Conservation (phyloP, 2,888 invertebrate genomes). For the Esperia sulphurella region DNA sequence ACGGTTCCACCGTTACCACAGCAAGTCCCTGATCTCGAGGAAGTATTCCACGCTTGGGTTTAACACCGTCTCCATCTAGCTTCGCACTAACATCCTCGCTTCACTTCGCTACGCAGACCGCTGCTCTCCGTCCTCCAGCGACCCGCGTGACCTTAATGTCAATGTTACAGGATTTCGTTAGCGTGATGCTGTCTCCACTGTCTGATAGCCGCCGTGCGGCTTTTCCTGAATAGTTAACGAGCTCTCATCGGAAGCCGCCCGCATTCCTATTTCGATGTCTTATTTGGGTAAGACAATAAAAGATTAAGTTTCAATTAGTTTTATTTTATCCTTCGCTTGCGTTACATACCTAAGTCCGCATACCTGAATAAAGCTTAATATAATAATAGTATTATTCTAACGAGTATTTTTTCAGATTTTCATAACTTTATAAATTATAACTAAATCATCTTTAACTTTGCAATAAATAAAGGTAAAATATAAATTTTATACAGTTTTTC, state of each 20-base stretch:
- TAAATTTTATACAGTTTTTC: no score
- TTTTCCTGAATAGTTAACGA: slow-evolving; percentile 25
- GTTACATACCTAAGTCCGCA: slow-evolving; percentile 12
- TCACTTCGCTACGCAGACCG: slow-evolving; percentile 63
- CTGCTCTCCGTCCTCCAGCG: slow-evolving; percentile 37
- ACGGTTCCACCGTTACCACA: slow-evolving; percentile 86
- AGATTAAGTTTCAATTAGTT: slow-evolving; percentile 47
- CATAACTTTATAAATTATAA: no score
- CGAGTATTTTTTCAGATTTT: no score
- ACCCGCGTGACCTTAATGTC: slow-evolving; percentile 63
- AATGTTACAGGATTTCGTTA: slow-evolving; percentile 75
- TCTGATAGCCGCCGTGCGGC: slow-evolving; percentile 21
- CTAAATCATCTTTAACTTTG: no score
- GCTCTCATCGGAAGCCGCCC: slow-evolving; percentile 57
- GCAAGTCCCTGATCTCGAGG: slow-evolving; percentile 86
- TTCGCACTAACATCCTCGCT: slow-evolving; percentile 70
- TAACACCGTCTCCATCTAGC: slow-evolving; percentile 73
- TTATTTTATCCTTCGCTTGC: slow-evolving; percentile 52
- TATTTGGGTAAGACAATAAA: slow-evolving; percentile 69
- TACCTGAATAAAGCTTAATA: no score
- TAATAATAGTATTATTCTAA: no score
- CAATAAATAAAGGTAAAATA: no score
- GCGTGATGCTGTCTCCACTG: slow-evolving; percentile 43
- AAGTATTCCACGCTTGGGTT: slow-evolving; percentile 82
- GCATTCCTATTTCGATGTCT: slow-evolving; percentile 65